Base-by-base conservation (phyloP, 2,113 vertebrate species). In the Tonatia bakeri region DNA sequence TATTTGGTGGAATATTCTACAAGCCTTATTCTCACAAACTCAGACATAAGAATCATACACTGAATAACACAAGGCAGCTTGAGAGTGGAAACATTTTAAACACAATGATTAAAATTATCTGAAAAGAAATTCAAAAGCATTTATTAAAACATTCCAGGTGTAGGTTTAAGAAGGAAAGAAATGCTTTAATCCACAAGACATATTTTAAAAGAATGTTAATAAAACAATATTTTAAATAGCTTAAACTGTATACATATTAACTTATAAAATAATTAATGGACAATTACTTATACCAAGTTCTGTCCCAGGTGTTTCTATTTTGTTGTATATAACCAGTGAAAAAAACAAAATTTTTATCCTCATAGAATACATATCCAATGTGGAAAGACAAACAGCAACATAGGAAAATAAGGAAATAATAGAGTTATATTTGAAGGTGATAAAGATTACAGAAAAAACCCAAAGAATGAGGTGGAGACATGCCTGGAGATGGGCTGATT, bases 1-100 rank as follows among this genome's bases (percentile, higher is more conserved):
- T 87, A 84, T 80, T 85, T 82, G 59, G 47, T 87, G 22, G 61
- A 94, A 96, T 95, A 96, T 95, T 97, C 64, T 94, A 81, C 22
- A 85, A 82, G 40, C 4, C 43, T 95, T 93, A 82, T 89, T 82
- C 91, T 94, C 83, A 93, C 47, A 92, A 91, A 90, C 47, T 80
- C 92, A 80, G 69, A 65, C 40, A 59, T 7, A 65, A 26, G 65
- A 89, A 97, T 84, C n/a, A 87, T 52, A 65, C 47, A 36, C 19
- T 80, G 64, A 91, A 91, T n/a, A 94, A 8, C 3, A 40, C 47
- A 87, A 83, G 43, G 19, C 26, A 92, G 2, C 9, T 16, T 94
- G n/a, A 88, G n/a, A 93, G n/a, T 65, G 4, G 13, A 84, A 87
- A 11, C n/a, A 43, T 13, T 96, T 92, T 94, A 83, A 91, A 79